Conservation (phyloP, 2,797 vertebrate genomes). For the Ptychobarbus kaznakovi region DNA sequence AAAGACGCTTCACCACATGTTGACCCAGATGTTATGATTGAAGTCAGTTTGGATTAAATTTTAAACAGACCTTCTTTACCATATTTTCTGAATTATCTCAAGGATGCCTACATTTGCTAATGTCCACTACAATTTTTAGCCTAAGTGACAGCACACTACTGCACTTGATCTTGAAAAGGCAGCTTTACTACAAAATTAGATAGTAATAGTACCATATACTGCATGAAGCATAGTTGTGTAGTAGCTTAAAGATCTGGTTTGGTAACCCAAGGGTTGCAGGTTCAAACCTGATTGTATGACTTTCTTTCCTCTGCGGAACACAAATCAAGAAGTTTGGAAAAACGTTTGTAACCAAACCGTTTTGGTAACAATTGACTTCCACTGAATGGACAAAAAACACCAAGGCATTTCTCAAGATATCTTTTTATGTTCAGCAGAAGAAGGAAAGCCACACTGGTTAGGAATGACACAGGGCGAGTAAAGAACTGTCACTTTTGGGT, state of each 20-base stretch:
- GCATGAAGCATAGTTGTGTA: neutral
- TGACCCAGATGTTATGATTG: neutral
- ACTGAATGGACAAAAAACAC: neutral
- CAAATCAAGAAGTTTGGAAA: no score
- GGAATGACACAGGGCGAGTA: neutral
- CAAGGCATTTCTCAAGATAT: no score
- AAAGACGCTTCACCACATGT: neutral
- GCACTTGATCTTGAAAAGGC: neutral
- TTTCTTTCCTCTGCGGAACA: no score
- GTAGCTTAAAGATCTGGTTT: neutral
- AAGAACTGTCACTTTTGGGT: neutral
- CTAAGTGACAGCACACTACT: neutral
- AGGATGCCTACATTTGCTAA: neutral
- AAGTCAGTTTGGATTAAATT: neutral
- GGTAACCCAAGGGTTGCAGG: neutral
- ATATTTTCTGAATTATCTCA: neutral
- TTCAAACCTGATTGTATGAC: neutral
- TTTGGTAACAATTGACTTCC: neutral
- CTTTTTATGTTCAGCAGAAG: neutral
- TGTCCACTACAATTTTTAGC: no score
- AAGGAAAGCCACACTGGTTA: neutral
- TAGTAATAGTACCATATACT: neutral
- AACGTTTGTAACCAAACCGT: neutral
- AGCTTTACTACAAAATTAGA: neutral
- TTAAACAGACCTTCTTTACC: neutral